Conservation (phyloP, 2,888 invertebrate species). For the Pachycephus smyrnensis region DNA sequence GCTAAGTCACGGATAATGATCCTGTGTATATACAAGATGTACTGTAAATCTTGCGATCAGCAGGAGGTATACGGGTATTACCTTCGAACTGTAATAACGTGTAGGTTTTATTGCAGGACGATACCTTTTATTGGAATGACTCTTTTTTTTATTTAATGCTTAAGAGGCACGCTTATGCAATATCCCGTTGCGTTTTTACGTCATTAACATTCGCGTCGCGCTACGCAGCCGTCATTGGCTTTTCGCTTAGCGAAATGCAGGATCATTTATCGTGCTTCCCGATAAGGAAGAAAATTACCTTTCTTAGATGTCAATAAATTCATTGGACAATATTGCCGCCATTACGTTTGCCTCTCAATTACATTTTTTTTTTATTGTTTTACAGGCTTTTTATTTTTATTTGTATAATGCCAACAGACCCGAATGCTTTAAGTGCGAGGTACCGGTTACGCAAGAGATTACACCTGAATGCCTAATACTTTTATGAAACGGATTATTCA, state of each 20-base stretch:
- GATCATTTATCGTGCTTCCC: background rate
- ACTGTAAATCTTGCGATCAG: background rate
- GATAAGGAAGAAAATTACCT: background rate
- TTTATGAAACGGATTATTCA: background rate
- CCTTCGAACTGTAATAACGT: background rate
- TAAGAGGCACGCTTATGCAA: background rate
- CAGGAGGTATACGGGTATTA: background rate
- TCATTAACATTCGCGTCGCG: background rate
- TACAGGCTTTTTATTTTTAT: background rate
- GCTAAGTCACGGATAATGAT: background rate
- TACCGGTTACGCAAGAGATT: background rate
- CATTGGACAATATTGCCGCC: background rate
- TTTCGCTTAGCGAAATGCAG: background rate
- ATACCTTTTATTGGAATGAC: background rate
- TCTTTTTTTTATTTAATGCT: background rate
- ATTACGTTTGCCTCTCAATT: background rate
- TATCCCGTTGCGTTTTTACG: background rate
- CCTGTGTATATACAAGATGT: background rate
- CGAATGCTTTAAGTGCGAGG: background rate
- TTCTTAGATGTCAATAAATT: background rate
- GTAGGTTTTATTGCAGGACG: background rate
- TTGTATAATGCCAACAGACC: background rate
- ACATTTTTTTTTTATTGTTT: background rate
- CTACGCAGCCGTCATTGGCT: background rate
- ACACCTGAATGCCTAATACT: background rate